Base-by-base conservation (phyloP, 1,140 invertebrate genomes). In the Cotesia chilonis region DNA sequence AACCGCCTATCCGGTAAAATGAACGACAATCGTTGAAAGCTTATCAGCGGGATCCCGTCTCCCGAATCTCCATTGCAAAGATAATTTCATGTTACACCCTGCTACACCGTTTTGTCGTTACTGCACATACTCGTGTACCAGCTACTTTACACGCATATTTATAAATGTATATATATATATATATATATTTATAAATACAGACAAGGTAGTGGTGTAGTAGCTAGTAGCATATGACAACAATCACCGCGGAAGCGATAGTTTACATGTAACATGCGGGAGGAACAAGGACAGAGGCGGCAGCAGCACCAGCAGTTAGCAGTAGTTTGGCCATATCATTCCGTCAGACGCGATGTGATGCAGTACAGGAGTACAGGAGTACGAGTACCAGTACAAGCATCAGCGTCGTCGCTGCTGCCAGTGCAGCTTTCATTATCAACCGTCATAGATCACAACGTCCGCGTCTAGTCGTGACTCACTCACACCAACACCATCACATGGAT, bases 401-500 rank as follows among this genome's bases (percentile, higher is more conserved):
- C 12, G 6, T 52, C 65, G 20, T 54, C 41, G 41, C 10, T 47
- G 55, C 54, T 47, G 36, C 66, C 61, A 47, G 54, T 57, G 52
- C 38, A 79, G 83, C 83, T 86, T 85, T 85, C 84, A 87, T 86
- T 86, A 86, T 87, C 84, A 85, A 80, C 74, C 76, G 72, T 77
- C 80, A 85, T 87, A 84, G 80, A 86, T 86, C 84, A 86, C 73
- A 68, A 72, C 64, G 70, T 72, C 35, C 51, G 67, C 64, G 70
- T 72, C 64, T 64, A 17, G 68, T n/a, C 41, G 47, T 28, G 36
- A 4, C 68, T n/a, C 72, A 54, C 55, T 59, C 61, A 64, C 61
- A 63, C 69, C 71, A 71, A 73, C 61, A 73, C 70, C 68, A 68
- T 55, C 63, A 78, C 76, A 76, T 81, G 80, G 83, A 82, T 81